Evolutionary conservation across 2,797 vertebrate species (phyloP).

Genomic region (Sparidentex hasta): DNA sequence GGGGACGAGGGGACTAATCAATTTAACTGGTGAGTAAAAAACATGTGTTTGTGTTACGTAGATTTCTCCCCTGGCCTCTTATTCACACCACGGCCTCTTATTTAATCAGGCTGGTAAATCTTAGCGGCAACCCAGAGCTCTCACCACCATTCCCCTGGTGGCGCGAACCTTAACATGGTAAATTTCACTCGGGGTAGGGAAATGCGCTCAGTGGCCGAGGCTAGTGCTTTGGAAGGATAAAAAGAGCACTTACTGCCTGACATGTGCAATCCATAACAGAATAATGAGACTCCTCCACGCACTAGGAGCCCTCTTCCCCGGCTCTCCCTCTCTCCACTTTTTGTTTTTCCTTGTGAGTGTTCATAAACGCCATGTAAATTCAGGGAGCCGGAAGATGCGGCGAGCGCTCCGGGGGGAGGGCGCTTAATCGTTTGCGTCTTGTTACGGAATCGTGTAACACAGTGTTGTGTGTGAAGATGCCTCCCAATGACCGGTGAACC

Average conservation of each 20-base stretch:
- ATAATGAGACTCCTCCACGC: slow-evolving; percentile 85
- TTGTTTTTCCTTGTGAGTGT: slow-evolving; percentile 75
- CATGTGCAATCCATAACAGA: slow-evolving; percentile 87
- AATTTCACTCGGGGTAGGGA: slow-evolving; percentile 83
- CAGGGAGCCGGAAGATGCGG: slow-evolving; percentile 71
- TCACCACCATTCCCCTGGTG: slow-evolving; percentile 77
- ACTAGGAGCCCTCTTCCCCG: slow-evolving; percentile 62
- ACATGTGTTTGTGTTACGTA: slow-evolving; percentile 67
- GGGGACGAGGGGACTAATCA: slow-evolving; percentile 65
- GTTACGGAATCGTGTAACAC: slow-evolving; percentile 62
- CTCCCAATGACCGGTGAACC: slow-evolving; percentile 52
- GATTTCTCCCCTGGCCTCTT: slow-evolving; percentile 79
- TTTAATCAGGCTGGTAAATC: slow-evolving; percentile 87
- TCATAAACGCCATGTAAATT: slow-evolving; percentile 79
- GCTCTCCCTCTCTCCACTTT: slow-evolving; percentile 56
- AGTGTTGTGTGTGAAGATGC: slow-evolving; percentile 53
- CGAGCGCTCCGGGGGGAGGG: slow-evolving; percentile 61
- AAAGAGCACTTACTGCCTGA: slow-evolving; percentile 87
- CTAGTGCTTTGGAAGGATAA: slow-evolving; percentile 80
- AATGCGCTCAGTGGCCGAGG: slow-evolving; percentile 77
- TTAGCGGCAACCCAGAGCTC: slow-evolving; percentile 68
- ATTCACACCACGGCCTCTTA: slow-evolving; percentile 79
- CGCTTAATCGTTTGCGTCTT: slow-evolving; percentile 65
- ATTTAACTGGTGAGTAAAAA: slow-evolving; percentile 69
- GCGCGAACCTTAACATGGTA: slow-evolving; percentile 82